Base-by-base conservation (phyloP, 2,113 vertebrate species). In the Lucifuga dentata region DNA sequence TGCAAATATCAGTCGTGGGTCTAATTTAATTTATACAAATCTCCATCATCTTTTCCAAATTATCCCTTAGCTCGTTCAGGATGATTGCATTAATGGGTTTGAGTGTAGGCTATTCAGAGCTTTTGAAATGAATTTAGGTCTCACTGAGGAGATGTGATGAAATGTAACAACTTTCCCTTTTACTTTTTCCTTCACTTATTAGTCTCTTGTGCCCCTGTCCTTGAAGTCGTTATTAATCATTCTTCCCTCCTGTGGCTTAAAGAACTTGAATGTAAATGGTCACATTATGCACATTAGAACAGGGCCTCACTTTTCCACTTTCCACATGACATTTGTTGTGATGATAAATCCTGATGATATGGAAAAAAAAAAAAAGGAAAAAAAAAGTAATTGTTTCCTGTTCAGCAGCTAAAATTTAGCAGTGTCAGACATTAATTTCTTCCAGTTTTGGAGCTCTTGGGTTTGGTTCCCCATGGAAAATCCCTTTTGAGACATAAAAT, bases 31-130 rank as follows among this genome's bases (percentile, higher is more conserved):
- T 72, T 26, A 45, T 36, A n/a, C 41, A 64, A 48, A 72, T 76
- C 50, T 68, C 50, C 23, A 24, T 78, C 53, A 75, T 63, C 46
- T 63, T 53, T 59, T 23, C 29, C n/a, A 75, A 76, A 63, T 71
- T 52, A 66, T 73, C 11, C 35, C 11, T 46, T 15, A 53, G 33
- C 48, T 72, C 45, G 36, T 57, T 64, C 23, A 17, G 41, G 15
- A 17, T 56, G 46, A 56, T 39, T 59, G 49, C 43, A 38, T 56
- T 56, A 41, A 66, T 49, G 65, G 56, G 70, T 66, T 36, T 52
- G 29, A 41, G 55, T 2, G 2, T 6, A 23, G 41, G 36, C 39
- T 48, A 32, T 59, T 73, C 45, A 29, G 19, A 13, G 16, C 26
- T n/a, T 15, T n/a, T 38, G 2, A 68, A 70, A 75, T 81, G 24